Evolutionary conservation across 2,797 vertebrate genomes (phyloP), one percentile per base, ranked within the genome.

Genomic region (Tauraco hartlaubi): DNA sequence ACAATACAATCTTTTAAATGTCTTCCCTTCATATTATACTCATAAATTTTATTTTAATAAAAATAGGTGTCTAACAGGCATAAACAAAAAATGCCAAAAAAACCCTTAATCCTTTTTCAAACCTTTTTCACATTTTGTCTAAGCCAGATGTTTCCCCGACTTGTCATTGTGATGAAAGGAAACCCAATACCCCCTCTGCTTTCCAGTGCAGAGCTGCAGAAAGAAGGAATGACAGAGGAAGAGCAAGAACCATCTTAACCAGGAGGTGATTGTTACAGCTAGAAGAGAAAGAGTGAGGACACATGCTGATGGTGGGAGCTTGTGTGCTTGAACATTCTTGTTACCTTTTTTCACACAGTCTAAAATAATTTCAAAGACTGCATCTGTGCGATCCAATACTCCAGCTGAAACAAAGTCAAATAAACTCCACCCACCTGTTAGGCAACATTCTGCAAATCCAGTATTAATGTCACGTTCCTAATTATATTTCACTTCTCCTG

Each of bases 21-120:
- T 80, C 93, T 95, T 94, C 69, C 62, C 88, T 92, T 74, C 76
- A 90, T 73, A 96, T 94, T 95, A 95, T 91, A 92, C 93, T 96
- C 96, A 94, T 98, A 98, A 97, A 98, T 97, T 97, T 96, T 95
- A 97, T 96, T 97, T 98, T 97, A 97, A 98, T 98, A 97, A 97
- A 97, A 98, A 91, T 85, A 86, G 43, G 88, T 96, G 92, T 93
- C 96, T 94, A 96, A 86, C 64, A 83, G 93, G 89, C 94, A 97
- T 97, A 97, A 93, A 97, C 94, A 97, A 93, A 94, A 95, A 92
- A 84, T 87, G 55, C 90, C 85, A 59, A 71, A 69, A 69, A 75
- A 62, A 14, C 29, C 58, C 88, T 88, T 58, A 81, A 90, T 88
- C 91, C 87, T 84, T 75, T 89, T 88, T 86, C 90, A 96, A 81